phyloP scores from a whole-genome alignment of 2,113 vertebrate species.

The Progne subis region DNA sequence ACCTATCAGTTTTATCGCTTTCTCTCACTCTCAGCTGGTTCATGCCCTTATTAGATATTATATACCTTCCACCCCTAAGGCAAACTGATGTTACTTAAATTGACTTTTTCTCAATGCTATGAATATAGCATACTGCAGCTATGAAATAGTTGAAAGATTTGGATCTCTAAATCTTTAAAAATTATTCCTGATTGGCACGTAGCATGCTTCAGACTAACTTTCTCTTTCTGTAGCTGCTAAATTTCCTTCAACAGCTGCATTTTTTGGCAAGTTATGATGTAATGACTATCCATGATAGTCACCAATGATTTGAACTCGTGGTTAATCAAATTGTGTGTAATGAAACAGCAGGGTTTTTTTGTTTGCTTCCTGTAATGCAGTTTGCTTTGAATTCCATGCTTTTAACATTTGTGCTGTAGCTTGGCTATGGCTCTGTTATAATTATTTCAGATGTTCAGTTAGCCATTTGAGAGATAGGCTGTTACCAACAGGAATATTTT shows the following conservation, averaged over 20 bases:
- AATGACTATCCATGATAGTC: background rate
- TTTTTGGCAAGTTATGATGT: background rate
- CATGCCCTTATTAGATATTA: background rate
- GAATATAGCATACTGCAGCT: background rate
- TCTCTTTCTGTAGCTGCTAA: background rate
- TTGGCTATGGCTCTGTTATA: conserved; percentile 9
- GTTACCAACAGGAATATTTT: conserved; percentile 16
- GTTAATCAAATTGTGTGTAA: background rate
- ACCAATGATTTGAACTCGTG: background rate
- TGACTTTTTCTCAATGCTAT: background rate
- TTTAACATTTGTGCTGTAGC: conserved; percentile 7
- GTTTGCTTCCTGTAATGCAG: background rate
- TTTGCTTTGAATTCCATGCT: conserved; percentile 11
- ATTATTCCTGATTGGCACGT: background rate
- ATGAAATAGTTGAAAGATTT: background rate
- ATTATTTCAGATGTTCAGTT: conserved; percentile 40
- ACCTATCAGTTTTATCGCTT: background rate
- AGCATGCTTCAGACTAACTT: background rate
- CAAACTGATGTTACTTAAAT: background rate
- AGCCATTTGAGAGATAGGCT: conserved; percentile 27
- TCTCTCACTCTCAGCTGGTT: background rate
- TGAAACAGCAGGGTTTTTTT: background rate
- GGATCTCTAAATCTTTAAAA: background rate
- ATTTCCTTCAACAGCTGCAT: background rate
- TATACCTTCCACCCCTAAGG: background rate